Conservation (phyloP, 2,888 invertebrate genomes). For the Ectemnius cavifrons region DNA sequence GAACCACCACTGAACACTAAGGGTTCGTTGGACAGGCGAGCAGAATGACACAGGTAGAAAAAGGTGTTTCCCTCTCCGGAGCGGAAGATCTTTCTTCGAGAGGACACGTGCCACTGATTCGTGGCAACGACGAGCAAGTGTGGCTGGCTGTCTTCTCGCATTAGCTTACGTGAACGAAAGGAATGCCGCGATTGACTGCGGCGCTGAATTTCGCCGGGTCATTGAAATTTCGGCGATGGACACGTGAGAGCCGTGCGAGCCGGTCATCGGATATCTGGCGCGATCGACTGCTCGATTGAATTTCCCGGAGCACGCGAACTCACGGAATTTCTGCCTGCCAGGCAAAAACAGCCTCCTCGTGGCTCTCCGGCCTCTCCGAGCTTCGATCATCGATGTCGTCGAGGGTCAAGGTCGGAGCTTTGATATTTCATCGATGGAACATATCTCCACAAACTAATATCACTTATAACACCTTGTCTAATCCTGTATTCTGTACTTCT, state of each 20-base stretch:
- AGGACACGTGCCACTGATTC: constrained; percentile 21
- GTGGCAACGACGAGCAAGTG: constrained; percentile 12
- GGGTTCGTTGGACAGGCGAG: background rate
- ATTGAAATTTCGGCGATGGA: constrained; percentile 42
- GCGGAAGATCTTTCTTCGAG: background rate
- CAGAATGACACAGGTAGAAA: background rate
- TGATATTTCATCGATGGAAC: constrained; percentile 39
- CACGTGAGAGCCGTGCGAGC: constrained; percentile 19
- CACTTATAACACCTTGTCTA: constrained; percentile 6
- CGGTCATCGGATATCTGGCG: constrained; percentile 21
- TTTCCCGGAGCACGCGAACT: constrained; percentile 25
- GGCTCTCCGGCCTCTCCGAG: constrained; percentile 13
- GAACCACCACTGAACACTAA: constrained; percentile 9
- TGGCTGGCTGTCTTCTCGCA: constrained; percentile 25
- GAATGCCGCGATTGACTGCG: constrained; percentile 28
- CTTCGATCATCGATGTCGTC: constrained; percentile 48
- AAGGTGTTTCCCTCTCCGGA: no score
- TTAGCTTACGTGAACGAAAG: constrained; percentile 28
- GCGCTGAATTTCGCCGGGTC: constrained; percentile 54
- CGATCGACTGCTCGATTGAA: constrained; percentile 16
- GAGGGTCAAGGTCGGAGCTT: constrained; percentile 63
- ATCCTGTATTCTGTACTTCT: background rate
- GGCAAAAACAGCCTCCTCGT: constrained; percentile 36
- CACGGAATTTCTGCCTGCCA: constrained; percentile 35
- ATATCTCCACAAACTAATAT: constrained; percentile 18